A percentile compares a stretch with the other conserved stretches of the same genome.
These are phyloP conservation scores for Aramus guarauna DNA, from an alignment of 2,113 vertebrate species.

Conservation along the genomic window DNA sequence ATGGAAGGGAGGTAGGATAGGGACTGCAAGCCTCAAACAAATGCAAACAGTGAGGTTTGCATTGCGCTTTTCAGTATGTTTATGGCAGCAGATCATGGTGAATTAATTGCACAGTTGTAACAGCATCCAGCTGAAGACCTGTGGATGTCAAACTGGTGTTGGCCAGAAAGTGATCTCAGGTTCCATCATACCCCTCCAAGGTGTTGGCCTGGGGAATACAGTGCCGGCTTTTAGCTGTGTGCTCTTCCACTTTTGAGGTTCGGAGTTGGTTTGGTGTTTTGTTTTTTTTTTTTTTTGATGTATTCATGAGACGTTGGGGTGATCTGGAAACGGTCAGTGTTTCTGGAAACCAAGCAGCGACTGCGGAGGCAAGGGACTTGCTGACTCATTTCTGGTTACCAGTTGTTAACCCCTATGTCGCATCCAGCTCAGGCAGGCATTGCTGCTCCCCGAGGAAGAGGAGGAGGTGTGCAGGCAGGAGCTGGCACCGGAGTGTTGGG, in stretches of 20 bases:
- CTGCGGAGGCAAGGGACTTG: not conserved
- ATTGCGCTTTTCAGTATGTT: not conserved
- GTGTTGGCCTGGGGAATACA: not conserved
- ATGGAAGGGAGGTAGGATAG: not conserved
- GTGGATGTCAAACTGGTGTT: not conserved
- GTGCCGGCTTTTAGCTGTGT: not conserved
- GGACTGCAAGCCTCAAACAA: not conserved
- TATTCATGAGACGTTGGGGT: not conserved
- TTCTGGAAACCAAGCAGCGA: conserved; percentile 33
- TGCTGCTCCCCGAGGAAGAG: not conserved
- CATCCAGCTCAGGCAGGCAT: not conserved
- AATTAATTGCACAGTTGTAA: not conserved
- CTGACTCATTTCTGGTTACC: conserved; percentile 35
- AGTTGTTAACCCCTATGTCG: not conserved
- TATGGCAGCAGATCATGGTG: not conserved
- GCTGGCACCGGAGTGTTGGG: not conserved
- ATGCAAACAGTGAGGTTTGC: not conserved
- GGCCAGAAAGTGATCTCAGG: not conserved
- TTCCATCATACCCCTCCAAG: not conserved
- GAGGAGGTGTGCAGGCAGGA: not conserved
- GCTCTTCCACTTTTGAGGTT: not conserved
- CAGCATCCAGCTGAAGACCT: not conserved
- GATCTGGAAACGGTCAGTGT: not conserved
- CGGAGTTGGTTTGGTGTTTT: fast-evolving
- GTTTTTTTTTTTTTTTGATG: not conserved